Base-by-base conservation (phyloP, 2,888 invertebrate species). In the Pediacus dermestoides region DNA sequence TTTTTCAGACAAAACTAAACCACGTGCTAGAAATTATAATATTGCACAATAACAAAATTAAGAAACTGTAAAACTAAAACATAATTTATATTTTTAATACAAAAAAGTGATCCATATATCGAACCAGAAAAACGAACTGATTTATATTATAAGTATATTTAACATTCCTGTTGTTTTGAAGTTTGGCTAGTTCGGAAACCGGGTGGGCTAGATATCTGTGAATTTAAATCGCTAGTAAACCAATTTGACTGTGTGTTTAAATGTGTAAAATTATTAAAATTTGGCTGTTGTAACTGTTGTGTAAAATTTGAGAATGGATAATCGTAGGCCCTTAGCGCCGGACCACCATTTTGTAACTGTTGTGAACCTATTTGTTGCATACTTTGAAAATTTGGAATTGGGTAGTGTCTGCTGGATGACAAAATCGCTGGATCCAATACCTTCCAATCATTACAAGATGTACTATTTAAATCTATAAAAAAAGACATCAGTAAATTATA, bases 361-460 rank as follows among this genome's bases (percentile, higher is more conserved):
- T 59, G 68, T 54, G 57, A 63, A 64, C 48, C 67, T 55, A 60
- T 32, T 35, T 51, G 53, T 43, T 51, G 48, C 36, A 44, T 35
- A 34, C 47, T 45, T 40, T 43, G 37, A 44, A 48, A 53, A 39
- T 63, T 64, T 39, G 68, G 70, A 48, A 63, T 52, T 57, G 70
- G 70, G 61, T 70, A 74, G 66, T 72, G 74, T 47, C 81, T 79
- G 46, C 81, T 82, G 48, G 81, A 85, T 46, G 84, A 82, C 67
- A 90, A 80, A 57, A 94, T 93, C 52, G 93, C 93, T 42, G 94
- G 92, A 75, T 95, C 94, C 76, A 93, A 80, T 52, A 88, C 81
- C 57, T 90, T 88, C 90, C 91, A 91, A 72, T 91, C 90, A 55
- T 82, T 74, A 70, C 77, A 81, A n/a, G n/a, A n/a, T 60, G 75